phyloP scores from a whole-genome alignment of 1,140 invertebrate genomes.

The Stegodyphus dumicola region DNA sequence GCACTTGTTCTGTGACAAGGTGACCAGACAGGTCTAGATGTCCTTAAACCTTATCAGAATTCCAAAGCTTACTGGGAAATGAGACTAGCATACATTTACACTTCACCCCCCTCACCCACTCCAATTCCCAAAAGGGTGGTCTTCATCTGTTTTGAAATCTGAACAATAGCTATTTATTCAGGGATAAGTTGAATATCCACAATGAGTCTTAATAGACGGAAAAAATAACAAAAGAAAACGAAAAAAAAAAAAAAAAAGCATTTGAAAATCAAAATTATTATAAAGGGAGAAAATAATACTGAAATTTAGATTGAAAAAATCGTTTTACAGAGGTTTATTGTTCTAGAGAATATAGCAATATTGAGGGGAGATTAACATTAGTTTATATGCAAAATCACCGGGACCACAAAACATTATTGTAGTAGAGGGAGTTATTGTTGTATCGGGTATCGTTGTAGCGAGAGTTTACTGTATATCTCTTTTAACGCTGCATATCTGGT shows the following conservation, averaged over 20 bases:
- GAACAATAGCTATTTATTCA: conserved; percentile 3
- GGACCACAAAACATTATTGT: background rate
- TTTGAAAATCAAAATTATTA: no score
- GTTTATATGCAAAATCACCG: no score
- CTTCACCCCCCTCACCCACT: no score
- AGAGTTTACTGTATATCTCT: background rate
- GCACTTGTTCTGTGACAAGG: conserved; percentile 1
- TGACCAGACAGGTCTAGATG: conserved; percentile 1
- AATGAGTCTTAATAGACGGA: background rate
- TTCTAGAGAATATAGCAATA: background rate
- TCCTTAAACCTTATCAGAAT: conserved; percentile 2
- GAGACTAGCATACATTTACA: background rate
- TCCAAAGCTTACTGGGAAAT: background rate
- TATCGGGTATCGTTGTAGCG: conserved; percentile 2
- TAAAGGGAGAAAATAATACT: no score
- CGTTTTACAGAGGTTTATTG: no score
- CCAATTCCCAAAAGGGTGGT: background rate
- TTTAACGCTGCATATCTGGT: no score
- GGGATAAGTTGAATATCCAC: background rate
- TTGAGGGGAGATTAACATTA: no score
- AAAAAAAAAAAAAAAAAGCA: no score
- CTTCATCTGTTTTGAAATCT: conserved; percentile 2
- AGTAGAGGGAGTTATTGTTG: conserved; percentile 6
- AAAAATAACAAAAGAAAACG: conserved; percentile 3
- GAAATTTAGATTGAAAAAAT: no score